Base-by-base conservation (phyloP, 2,888 invertebrate species). In the Dasysyrphus albostriatus region DNA sequence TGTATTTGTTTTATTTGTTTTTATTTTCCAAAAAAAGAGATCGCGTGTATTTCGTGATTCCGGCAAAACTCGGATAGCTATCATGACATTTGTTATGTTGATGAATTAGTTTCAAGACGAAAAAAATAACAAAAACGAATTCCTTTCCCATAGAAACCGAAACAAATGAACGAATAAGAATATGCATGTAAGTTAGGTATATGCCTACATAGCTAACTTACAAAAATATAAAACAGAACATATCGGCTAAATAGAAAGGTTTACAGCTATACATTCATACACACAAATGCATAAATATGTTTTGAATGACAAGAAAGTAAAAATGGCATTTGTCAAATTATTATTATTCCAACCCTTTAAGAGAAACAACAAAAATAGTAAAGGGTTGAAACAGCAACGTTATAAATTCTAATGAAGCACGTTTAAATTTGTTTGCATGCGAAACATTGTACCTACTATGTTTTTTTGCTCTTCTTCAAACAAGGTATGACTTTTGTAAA, bases 71-170 rank as follows among this genome's bases (percentile, higher is more conserved):
- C 72, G 87, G 87, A 67, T 87, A 69, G 69, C 54, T 69, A 87
- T 87, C 87, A 87, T 87, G 83, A 87, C 87, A 87, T 87, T 87
- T 83, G 78, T 83, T 87, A 83, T 76, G 87, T 83, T 87, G 87
- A 87, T 87, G 87, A 87, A 83, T 87, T 87, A 83, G 83, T 83
- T 83, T 83, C 61, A 74, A 83, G 75, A 83, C 74, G 51, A 79
- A 49, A 59, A 59, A 19, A 16, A 12, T 39, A 16, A 80, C 34
- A 51, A 54, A 69, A 24, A 67, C 32, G 10, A 39, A 75, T 67
- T 24, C 51, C 61, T 61, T 76, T 69, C 67, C 87, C 87, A 87
- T 87, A 79, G 87, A 87, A 87, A 87, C 87, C 74, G 37, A 83
- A 83, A 69, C 87, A 83, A 54, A 67, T 72, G 76, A 80, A 77